Base-by-base conservation (phyloP, 2,113 vertebrate species). In the Cisticola juncidis region DNA sequence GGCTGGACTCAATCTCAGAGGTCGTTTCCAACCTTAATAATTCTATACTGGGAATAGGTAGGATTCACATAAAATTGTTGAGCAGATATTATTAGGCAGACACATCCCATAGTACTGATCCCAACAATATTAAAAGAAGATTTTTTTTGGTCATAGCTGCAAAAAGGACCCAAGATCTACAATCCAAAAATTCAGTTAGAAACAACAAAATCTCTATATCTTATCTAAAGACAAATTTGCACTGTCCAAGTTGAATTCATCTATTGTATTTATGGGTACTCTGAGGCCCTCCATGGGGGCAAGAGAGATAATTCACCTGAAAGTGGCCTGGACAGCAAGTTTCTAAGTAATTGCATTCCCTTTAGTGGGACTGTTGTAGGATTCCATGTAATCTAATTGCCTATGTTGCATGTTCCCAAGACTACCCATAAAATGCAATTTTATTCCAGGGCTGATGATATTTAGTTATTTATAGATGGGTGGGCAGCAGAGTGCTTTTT, bases 271-370 rank as follows among this genome's bases (percentile, higher is more conserved):
- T 87, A 76, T 1, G 1, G 35, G 22, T 58, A 62, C 45, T 61
- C 15, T 1, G 16, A 72, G 20, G 31, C 22, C 35, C 11, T 77
- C 42, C 4, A 1, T 11, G 14, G 16, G 29, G n/a, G 8, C 36
- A 77, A 74, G n/a, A 85, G 35, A 91, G 84, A 91, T 56, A 65
- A 70, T 60, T 95, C 71, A 94, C 72, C 28, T 88, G 68, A 38
- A 88, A 85, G 33, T 11, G 22, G 23, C 44, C 80, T 62, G 56
- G 81, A 92, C 68, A 87, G 64, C 28, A 83, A 72, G 45, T 83
- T 87, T 89, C 45, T n/a, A 71, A 56, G 56, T 95, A 92, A 97
- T 93, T 88, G 87, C 68, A 95, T 96, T 97, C 80, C 57, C 61
- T 93, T 62, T 73, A 92, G 51, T 83, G 47, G 28, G 51, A 91